Conservation (phyloP, 1,140 invertebrate genomes). For the Tenebrio molitor region DNA sequence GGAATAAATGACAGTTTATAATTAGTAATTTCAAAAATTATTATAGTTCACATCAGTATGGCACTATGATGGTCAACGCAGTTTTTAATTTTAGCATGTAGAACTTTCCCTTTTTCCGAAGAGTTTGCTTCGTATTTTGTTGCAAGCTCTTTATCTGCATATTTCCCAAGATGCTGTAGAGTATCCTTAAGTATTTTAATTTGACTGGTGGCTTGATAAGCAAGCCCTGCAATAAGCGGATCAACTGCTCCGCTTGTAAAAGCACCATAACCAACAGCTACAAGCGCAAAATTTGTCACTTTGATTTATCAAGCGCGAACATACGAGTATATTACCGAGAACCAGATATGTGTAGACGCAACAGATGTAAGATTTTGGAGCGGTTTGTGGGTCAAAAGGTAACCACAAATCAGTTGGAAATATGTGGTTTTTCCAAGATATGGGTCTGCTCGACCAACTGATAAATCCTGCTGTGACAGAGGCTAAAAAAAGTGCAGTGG, state of each 20-base stretch:
- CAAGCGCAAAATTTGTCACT: background rate
- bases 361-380: constrained; percentile 3
- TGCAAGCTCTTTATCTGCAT: constrained; percentile 23
- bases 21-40: background rate
- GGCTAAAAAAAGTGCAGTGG: constrained; percentile 13
- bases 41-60: constrained; percentile 51
- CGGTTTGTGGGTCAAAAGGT: constrained; percentile 36
- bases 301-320: constrained; percentile 5
- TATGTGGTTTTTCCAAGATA: constrained; percentile 17
- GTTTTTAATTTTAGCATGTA: constrained; percentile 51
- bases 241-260: constrained; percentile 61
- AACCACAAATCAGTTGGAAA: constrained; percentile 48
- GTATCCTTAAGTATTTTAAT: constrained; percentile 59
- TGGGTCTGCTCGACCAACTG: constrained; percentile 21
- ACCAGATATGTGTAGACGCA: constrained; percentile 2
- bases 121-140: background rate
- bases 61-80: constrained; percentile 57
- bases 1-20: constrained; percentile 12
- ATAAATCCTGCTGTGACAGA: background rate
- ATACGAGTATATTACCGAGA: constrained; percentile 3
- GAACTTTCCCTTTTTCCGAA: constrained; percentile 24
- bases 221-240: constrained; percentile 57
- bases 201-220: constrained; percentile 56
- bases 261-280: constrained; percentile 56
- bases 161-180: constrained; percentile 41